phyloP scores from a whole-genome alignment of 2,113 vertebrate species.

The Esox niger region DNA sequence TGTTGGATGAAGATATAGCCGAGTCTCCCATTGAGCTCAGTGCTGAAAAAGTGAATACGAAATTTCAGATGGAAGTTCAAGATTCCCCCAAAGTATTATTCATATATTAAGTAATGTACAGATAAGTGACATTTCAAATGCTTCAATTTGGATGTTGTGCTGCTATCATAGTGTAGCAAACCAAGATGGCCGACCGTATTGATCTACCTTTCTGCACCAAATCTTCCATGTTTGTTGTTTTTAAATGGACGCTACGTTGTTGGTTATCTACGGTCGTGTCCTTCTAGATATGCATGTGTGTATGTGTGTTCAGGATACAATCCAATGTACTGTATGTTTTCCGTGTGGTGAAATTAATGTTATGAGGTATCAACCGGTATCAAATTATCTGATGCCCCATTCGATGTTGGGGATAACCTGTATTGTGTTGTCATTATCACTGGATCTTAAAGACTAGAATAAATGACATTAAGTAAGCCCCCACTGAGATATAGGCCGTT shows the following conservation, averaged over 20 bases:
- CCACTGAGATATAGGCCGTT: not conserved
- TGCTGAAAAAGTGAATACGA: no score
- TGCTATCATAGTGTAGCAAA: not conserved
- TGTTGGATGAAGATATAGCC: no score
- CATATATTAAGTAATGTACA: no score
- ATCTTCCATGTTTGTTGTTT: conserved; percentile 17
- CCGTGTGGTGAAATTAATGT: conserved; percentile 30
- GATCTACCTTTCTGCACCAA: not conserved
- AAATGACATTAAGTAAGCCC: conserved; percentile 39
- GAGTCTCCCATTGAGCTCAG: no score
- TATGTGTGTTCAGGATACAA: conserved; percentile 3
- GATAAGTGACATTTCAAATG: not conserved
- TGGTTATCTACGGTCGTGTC: not conserved
- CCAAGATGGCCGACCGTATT: not conserved
- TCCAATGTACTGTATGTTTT: conserved; percentile 42
- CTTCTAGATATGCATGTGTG: conserved; percentile 37
- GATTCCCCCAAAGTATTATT: no score
- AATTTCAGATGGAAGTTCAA: no score
- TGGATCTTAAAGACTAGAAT: conserved; percentile 52
- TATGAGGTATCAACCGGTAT: conserved; percentile 56
- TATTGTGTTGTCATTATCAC: conserved; percentile 51
- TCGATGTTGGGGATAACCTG: conserved; percentile 35
- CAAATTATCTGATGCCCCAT: conserved; percentile 24
- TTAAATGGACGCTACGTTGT: not conserved
- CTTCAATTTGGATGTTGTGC: not conserved